phyloP scores from a whole-genome alignment of 2,888 invertebrate species.

The Rhodophaea formosa region DNA sequence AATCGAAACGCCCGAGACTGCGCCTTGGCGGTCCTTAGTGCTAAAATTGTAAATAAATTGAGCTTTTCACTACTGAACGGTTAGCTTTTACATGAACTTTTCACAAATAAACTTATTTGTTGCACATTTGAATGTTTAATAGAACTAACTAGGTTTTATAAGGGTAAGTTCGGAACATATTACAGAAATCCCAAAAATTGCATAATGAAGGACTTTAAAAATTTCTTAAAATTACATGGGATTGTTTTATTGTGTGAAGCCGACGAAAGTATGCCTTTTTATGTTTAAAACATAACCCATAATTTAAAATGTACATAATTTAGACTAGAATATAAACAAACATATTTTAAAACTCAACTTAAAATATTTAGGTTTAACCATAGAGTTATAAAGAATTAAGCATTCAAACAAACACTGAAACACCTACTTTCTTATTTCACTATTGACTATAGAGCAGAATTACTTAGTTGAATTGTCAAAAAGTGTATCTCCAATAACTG shows the following conservation, averaged over 20 bases:
- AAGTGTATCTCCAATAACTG: neutral
- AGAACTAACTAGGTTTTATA: too few species aligned
- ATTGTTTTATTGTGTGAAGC: too few species aligned
- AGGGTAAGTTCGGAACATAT: neutral
- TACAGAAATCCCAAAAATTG: neutral
- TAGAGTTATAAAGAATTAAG: neutral
- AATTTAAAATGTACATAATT: conserved; percentile 19
- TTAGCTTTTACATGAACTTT: neutral
- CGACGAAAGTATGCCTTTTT: neutral
- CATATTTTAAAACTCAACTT: conserved; percentile 15
- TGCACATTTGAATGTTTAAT: too few species aligned
- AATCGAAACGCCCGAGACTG: too few species aligned
- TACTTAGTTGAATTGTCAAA: neutral
- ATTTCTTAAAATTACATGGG: too few species aligned
- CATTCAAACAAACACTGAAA: neutral
- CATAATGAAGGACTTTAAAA: too few species aligned
- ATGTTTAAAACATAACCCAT: neutral
- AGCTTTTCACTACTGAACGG: conserved; percentile 4
- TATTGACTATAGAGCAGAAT: neutral
- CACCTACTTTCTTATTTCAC: neutral
- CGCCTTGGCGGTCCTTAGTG: too few species aligned
- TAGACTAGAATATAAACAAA: conserved; percentile 28
- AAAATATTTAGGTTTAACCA: conserved; percentile 4
- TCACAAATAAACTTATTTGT: neutral
- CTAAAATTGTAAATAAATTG: conserved; percentile 13